These are phyloP conservation scores for Hypselothyrea guttata DNA, from an alignment of 2,888 invertebrate genomes.

Conservation along the genomic window DNA sequence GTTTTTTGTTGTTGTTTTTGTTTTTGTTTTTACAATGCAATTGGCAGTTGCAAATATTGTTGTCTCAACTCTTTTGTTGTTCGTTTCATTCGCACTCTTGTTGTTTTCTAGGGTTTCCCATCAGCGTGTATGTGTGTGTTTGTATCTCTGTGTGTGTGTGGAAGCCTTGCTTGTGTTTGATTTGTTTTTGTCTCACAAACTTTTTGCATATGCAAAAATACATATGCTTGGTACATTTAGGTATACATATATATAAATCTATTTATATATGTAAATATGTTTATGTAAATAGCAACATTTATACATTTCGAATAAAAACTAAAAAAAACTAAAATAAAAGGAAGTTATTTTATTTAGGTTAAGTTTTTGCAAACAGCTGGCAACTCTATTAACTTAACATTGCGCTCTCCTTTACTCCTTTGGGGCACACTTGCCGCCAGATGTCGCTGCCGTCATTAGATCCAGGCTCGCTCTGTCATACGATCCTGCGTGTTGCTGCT, in stretches of 20 bases:
- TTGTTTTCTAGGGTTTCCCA: slow-evolving; percentile 40
- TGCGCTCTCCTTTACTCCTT: neutral
- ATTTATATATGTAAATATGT: slow-evolving; percentile 3
- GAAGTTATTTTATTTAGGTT: slow-evolving; percentile 1
- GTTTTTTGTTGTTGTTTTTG: slow-evolving; percentile 43
- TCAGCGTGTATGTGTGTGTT: slow-evolving; percentile 15
- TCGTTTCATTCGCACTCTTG: neutral
- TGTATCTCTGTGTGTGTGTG: slow-evolving; percentile 33
- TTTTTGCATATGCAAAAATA: slow-evolving; percentile 30
- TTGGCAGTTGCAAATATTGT: slow-evolving; percentile 60
- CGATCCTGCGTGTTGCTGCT: no score
- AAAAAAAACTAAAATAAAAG: slow-evolving; percentile 3
- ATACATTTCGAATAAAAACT: neutral
- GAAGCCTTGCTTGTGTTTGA: slow-evolving; percentile 37
- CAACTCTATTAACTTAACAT: slow-evolving; percentile 30
- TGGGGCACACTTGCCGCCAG: no score
- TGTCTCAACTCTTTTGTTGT: slow-evolving; percentile 23
- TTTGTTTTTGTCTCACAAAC: slow-evolving; percentile 35
- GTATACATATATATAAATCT: slow-evolving; percentile 1
- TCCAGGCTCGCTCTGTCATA: no score
- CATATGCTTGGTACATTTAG: slow-evolving; percentile 6
- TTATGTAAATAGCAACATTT: slow-evolving; percentile 21
- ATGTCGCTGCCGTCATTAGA: no score
- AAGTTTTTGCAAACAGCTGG: slow-evolving; percentile 52
- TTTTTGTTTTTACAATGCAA: slow-evolving; percentile 53